Percentiles rank a stretch among this genome's conserved stretches.
Conservation (phyloP, 2,888 invertebrate genomes). For the Invenusta paracnida region DNA sequence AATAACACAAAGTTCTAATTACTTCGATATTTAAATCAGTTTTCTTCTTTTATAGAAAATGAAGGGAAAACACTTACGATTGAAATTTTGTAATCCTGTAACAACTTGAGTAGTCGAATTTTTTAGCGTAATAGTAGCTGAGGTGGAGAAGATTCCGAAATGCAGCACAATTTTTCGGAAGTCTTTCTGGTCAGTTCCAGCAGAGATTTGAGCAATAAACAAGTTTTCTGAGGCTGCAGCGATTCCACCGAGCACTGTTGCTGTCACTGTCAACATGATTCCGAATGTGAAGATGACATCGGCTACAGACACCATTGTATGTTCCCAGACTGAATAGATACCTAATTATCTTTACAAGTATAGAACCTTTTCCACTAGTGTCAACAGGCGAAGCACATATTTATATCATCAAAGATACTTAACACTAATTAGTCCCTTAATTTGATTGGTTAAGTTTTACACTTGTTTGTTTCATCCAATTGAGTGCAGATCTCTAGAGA, state of each 20-base stretch:
- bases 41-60: too few species aligned
- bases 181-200: neutral
- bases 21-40: too few species aligned
- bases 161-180: conserved; percentile 3
- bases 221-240: neutral
- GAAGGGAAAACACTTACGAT: conserved; percentile 9
- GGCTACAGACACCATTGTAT: neutral
- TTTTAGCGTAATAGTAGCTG: neutral
- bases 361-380: too few species aligned
- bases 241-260: neutral
- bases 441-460: too few species aligned
- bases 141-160: neutral
- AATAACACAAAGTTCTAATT: too few species aligned
- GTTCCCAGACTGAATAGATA: too few species aligned
- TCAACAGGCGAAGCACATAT: too few species aligned
- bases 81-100: neutral
- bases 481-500: too few species aligned
- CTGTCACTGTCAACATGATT: conserved; percentile 15
- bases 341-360: too few species aligned
- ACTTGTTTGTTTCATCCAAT: too few species aligned
- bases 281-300: conserved; percentile 2
- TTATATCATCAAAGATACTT: too few species aligned
- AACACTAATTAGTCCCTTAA: too few species aligned
- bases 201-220: neutral
- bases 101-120: neutral